These are phyloP conservation scores for Phylloscopus collybita DNA, from an alignment of 2,797 vertebrate genomes.

Conservation along the genomic window DNA sequence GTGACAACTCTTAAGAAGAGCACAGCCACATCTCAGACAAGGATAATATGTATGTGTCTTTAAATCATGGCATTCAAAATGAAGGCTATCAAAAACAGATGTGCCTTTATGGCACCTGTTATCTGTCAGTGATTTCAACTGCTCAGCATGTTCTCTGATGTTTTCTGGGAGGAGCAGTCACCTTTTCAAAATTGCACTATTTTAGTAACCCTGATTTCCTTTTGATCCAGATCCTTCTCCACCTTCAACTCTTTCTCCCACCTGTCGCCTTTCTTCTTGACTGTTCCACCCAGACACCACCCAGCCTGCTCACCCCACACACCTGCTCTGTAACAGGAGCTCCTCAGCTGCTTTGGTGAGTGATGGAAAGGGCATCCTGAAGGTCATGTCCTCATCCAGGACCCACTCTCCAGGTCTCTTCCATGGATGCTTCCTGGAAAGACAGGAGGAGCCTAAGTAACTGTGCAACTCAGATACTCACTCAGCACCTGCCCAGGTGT, in stretches of 20 bases:
- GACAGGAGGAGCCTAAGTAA: neutral
- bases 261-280: neutral
- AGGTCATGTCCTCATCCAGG: conserved; percentile 1
- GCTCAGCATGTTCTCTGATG: neutral
- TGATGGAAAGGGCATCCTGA: conserved; percentile 57
- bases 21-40: neutral
- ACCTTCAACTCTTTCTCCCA: neutral
- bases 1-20: neutral
- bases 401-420: conserved; percentile 6
- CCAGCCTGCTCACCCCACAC: conserved; percentile 35
- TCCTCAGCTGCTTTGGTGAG: conserved; percentile 68
- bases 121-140: neutral
- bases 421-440: conserved; percentile 14
- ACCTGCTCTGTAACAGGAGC: conserved; percentile 70
- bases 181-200: neutral
- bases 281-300: neutral
- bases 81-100: neutral
- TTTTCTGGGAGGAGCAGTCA: neutral
- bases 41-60: neutral
- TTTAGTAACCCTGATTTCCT: neutral
- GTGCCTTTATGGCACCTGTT: neutral
- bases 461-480: neutral
- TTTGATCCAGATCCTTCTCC: neutral
- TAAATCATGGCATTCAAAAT: neutral
- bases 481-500: neutral